Base-by-base conservation (phyloP, 2,888 invertebrate genomes). In the Eudemis profundana region DNA sequence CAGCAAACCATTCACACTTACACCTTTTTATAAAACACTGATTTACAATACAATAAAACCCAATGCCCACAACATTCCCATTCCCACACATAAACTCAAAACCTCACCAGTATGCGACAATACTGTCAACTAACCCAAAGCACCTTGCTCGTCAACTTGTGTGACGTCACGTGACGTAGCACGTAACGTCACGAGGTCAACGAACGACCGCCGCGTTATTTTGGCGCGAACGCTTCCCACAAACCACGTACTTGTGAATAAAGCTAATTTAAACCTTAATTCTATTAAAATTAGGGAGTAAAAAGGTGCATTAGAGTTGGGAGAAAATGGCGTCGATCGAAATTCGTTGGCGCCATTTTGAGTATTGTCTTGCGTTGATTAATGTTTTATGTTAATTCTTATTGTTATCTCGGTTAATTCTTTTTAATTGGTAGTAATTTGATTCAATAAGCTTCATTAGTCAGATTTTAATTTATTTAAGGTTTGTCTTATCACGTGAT, bases 281-380 rank as follows among this genome's bases (percentile, higher is more conserved):
- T n/a, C n/a, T 42, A 27, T 29, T n/a, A 4, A 0, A 7, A 0
- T 27, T 12, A 44, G 27, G 15, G 2, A n/a, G 17, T 1, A 17
- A 3, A 14, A 3, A 29, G n/a, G n/a, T 44, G 56, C 19, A 40
- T 17, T 33, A 8, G 7, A 8, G 15, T 3, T 17, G 5, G 12
- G n/a, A 23, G n/a, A 64, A 64, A 44, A 64, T 59, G 64, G 64
- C 53, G 23, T 23, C 44, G 36, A 44, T 42, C 40, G 44, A 57
- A 63, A 63, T 63, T 44, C 42, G 56, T 51, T 59, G 57, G 64
- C 57, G 57, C 64, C 64, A 64, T 64, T 50, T 64, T 59, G 44
- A n/a, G 23, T 44, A 15, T 23, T 56, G 56, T 59, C 29, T 62
- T 14, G 33, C 4, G 17, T 36, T 64, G 57, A 59, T 64, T 64